phyloP scores from a whole-genome alignment of 1,140 invertebrate genomes.

The Holcopasites calliopsidis region DNA sequence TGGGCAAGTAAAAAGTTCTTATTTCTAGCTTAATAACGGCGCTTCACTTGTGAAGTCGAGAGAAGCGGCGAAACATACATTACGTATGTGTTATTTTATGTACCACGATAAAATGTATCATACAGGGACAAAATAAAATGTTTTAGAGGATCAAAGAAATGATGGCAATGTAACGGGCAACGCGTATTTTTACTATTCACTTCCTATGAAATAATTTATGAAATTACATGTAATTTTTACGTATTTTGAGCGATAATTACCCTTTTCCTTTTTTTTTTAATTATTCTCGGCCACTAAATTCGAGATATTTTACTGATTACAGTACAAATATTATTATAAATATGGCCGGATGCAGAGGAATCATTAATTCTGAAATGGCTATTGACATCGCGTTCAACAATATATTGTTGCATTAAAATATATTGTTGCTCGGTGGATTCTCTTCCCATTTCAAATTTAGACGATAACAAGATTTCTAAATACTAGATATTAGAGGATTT shows the following conservation, averaged over 20 bases:
- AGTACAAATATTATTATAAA: constrained; percentile 64
- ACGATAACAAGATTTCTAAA: constrained; percentile 47
- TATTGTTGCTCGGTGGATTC: constrained; percentile 8
- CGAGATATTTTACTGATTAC: constrained; percentile 30
- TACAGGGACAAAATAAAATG: constrained; percentile 35
- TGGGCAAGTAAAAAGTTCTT: constrained; percentile 38
- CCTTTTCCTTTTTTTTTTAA: constrained; percentile 37
- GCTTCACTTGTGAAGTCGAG: not conserved
- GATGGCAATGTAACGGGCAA: constrained; percentile 36
- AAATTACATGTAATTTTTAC: constrained; percentile 69
- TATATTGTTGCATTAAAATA: constrained; percentile 34
- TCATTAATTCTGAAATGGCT: constrained; percentile 57
- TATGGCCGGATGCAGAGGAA: constrained; percentile 67
- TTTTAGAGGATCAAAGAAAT: constrained; percentile 37
- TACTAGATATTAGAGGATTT: constrained; percentile 51
- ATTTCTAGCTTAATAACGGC: constrained; percentile 26
- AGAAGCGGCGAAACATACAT: not conserved
- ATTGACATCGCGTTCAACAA: constrained; percentile 40
- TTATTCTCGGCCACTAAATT: constrained; percentile 33
- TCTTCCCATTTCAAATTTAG: constrained; percentile 18
- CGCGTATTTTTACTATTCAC: constrained; percentile 59
- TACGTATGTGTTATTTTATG: not conserved
- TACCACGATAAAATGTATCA: not conserved
- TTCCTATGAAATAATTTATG: constrained; percentile 70
- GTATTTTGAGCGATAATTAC: constrained; percentile 67